Evolutionary conservation across 1,140 invertebrate genomes (phyloP), one percentile per base, ranked within the genome.

Genomic region (Apocrypta bakeri): DNA sequence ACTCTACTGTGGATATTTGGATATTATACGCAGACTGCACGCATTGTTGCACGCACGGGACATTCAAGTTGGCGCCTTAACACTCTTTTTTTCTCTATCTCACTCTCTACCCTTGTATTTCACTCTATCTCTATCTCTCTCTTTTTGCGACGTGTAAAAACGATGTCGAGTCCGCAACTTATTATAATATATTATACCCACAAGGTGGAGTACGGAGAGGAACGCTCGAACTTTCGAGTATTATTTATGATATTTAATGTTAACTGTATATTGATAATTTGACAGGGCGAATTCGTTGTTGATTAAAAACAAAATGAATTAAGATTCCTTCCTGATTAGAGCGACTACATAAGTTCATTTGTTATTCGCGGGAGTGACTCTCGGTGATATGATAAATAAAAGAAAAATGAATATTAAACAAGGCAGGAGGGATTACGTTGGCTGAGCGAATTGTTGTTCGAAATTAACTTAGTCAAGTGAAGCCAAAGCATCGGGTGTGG

Each of bases 401-500:
- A 2, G 40, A 9, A 7, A 63, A 11, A 11, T 0, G 17, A 76
- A n/a, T n/a, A n/a, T n/a, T n/a, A n/a, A n/a, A n/a, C n/a, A n/a
- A 1, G 17, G 56, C 21, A 17, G 48, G 9, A 0, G 29, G n/a
- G 31, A 11, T 71, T 74, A 40, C 66, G 68, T 83, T 79, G 82
- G 77, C 82, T 75, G 25, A 63, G 66, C n/a, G 82, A 84, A 81
- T 75, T 48, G 61, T 85, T 81, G 66, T 66, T 84, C 63, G 66
- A 83, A 76, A 82, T 84, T 84, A 80, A 61, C 71, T 84, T 88
- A 89, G 87, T 88, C 87, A 84, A 86, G 85, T 86, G 83, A 88
- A 89, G 87, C 88, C 88, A 90, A 90, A 89, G 89, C 86, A 86
- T 87, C 4, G 71, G 75, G 84, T 68, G 25, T 83, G 81, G 78